These are phyloP conservation scores for Lethenteron reissneri DNA, from an alignment of 2,113 vertebrate genomes.

Conservation along the genomic window DNA sequence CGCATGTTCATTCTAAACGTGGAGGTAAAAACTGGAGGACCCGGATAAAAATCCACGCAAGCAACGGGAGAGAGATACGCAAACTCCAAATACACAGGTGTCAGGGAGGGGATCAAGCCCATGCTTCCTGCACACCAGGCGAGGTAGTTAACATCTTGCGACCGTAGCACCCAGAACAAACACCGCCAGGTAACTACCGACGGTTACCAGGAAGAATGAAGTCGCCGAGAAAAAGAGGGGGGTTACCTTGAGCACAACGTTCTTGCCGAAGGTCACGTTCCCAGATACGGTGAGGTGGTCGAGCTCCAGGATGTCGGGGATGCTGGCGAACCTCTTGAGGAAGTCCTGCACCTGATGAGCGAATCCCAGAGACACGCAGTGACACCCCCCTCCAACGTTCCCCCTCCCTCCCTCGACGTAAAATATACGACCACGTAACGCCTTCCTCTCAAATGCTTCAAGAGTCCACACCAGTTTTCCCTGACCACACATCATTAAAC, in stretches of 20 bases:
- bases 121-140: neutral
- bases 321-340: conserved; percentile 2
- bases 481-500: no score
- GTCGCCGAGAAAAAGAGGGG: no score
- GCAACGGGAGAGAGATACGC: no score
- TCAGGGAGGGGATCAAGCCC: neutral
- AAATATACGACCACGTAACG: no score
- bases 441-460: no score
- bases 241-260: conserved; percentile 8
- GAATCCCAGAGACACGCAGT: no score
- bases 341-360: conserved; percentile 3
- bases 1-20: neutral
- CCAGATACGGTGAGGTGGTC: conserved; percentile 8
- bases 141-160: neutral
- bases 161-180: neutral
- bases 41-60: neutral
- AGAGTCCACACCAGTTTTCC: no score
- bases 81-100: no score
- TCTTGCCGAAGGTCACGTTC: conserved; percentile 7
- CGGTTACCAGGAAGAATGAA: no score
- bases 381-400: no score
- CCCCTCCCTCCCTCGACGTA: no score
- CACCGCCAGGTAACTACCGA: no score
- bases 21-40: neutral
- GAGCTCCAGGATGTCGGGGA: conserved; percentile 7